These are phyloP conservation scores for Benthosema pterotum DNA, from an alignment of 2,797 vertebrate species.

Conservation along the genomic window DNA sequence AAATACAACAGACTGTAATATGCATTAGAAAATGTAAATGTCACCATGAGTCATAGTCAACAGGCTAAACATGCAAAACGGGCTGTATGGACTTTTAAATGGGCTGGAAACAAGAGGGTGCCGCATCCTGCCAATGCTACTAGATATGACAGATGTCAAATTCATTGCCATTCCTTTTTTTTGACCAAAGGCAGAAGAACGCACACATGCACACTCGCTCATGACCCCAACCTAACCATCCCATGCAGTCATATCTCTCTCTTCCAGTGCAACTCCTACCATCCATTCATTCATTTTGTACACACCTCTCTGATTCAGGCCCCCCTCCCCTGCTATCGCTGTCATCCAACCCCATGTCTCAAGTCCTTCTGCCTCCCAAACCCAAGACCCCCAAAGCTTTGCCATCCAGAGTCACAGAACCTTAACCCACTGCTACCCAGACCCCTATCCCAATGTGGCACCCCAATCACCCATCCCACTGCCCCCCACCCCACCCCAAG, in stretches of 20 bases:
- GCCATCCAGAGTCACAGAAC: slow-evolving; percentile 25
- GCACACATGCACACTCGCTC: too few relatives aligned
- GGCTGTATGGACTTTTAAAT: too few relatives aligned
- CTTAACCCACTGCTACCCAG: slow-evolving; percentile 17
- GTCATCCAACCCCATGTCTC: slow-evolving; percentile 47
- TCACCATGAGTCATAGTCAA: too few relatives aligned
- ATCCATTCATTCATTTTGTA: neutral
- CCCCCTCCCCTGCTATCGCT: slow-evolving; percentile 29
- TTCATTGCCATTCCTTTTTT: too few relatives aligned
- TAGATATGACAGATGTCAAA: too few relatives aligned
- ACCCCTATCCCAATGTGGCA: slow-evolving; percentile 63
- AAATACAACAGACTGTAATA: too few relatives aligned
- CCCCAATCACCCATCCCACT: slow-evolving; percentile 66
- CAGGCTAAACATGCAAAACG: too few relatives aligned
- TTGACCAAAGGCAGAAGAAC: too few relatives aligned
- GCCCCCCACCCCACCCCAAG: slow-evolving; percentile 51
- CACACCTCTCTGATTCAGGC: slow-evolving; percentile 37
- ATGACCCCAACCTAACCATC: neutral
- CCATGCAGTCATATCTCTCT: slow-evolving; percentile 5
- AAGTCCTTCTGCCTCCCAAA: slow-evolving; percentile 15
- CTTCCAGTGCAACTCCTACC: slow-evolving; percentile 2
- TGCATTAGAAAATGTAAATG: too few relatives aligned
- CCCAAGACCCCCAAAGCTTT: slow-evolving; percentile 50
- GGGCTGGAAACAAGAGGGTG: too few relatives aligned
- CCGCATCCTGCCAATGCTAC: too few relatives aligned